phyloP scores from a whole-genome alignment of 2,797 vertebrate species.

The Hylomyscus alleni region DNA sequence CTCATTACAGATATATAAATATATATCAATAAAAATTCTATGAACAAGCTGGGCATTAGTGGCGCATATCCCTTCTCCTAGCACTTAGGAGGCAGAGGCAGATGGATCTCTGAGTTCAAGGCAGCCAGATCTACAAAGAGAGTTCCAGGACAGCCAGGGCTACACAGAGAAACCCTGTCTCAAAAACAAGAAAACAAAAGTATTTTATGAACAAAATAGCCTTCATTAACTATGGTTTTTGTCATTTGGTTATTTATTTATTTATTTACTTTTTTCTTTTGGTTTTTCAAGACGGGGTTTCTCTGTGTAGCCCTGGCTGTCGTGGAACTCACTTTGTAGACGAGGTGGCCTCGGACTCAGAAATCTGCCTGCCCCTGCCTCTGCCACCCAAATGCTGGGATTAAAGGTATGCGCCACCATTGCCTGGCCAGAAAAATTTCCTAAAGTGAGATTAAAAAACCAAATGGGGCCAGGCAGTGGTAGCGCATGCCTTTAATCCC shows the following conservation, averaged over 20 bases:
- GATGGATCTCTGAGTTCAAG: not conserved
- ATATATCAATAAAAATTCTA: constrained; percentile 42
- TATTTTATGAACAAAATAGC: not conserved
- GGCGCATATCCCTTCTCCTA: not conserved
- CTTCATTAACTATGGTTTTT: not conserved
- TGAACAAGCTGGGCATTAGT: not conserved
- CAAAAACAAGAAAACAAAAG: constrained; percentile 11
- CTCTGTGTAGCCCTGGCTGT: too few relatives aligned
- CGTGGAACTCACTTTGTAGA: too few relatives aligned
- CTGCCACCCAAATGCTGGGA: too few relatives aligned
- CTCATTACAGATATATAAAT: not conserved
- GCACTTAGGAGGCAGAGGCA: not conserved
- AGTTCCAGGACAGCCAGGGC: not conserved
- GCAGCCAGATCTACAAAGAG: not conserved
- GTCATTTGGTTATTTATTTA: not conserved
- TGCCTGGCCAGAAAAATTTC: too few relatives aligned
- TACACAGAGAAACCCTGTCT: not conserved
- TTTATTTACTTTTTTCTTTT: not conserved
- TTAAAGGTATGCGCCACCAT: too few relatives aligned
- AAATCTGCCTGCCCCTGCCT: too few relatives aligned
- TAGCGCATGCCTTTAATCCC: too few relatives aligned
- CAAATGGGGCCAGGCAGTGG: too few relatives aligned
- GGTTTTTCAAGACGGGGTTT: too few relatives aligned
- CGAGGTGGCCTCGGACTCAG: too few relatives aligned
- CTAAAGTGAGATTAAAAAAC: too few relatives aligned